phyloP scores from a whole-genome alignment of 2,888 invertebrate species.

The Sipha maydis region DNA sequence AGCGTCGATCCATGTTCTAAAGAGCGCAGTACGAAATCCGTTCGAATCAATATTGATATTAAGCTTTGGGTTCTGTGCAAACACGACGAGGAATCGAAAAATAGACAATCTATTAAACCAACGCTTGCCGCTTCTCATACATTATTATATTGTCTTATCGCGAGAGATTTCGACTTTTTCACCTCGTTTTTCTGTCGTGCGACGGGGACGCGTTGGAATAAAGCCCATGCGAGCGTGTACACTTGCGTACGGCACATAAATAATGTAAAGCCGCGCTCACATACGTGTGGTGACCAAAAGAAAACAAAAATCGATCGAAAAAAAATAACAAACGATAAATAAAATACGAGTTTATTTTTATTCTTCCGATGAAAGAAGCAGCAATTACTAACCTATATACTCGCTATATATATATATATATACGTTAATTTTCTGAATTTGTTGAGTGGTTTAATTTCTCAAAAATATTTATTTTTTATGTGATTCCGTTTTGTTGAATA shows the following conservation, averaged over 20 bases:
- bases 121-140: background rate
- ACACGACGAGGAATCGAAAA: background rate
- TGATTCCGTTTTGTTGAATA: background rate
- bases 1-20: background rate
- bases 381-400: too few relatives aligned
- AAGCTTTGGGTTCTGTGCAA: background rate
- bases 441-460: background rate
- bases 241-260: slow-evolving; percentile 3
- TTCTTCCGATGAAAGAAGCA: background rate
- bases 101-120: background rate
- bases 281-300: background rate
- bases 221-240: background rate
- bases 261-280: slow-evolving; percentile 14
- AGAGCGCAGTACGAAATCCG: background rate
- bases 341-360: background rate
- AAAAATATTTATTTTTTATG: background rate
- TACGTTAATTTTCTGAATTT: background rate
- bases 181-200: background rate
- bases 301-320: background rate
- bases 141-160: slow-evolving; percentile 4
- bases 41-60: slow-evolving; percentile 43
- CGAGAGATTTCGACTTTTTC: background rate
- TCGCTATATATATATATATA: too few relatives aligned
- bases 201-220: background rate
- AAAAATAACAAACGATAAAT: background rate